Evolutionary conservation across 2,888 invertebrate genomes (phyloP).

Genomic region (Agonopterix arenella): DNA sequence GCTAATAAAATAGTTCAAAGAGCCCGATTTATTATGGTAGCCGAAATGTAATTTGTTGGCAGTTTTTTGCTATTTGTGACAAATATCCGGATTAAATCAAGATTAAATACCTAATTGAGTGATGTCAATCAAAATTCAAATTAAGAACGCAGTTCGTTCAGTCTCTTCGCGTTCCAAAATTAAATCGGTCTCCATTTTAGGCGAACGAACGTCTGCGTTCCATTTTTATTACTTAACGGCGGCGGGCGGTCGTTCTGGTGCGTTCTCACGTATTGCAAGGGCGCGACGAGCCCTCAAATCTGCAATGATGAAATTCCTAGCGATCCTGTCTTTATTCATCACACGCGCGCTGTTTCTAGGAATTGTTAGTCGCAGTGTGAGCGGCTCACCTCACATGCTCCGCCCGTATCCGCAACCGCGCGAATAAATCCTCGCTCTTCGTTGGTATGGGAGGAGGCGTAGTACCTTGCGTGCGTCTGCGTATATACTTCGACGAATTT

Average conservation of each 20-base stretch:
- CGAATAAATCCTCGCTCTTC: constrained; percentile 62
- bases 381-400: constrained; percentile 49
- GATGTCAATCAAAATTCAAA: constrained; percentile 52
- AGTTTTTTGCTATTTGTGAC: constrained; percentile 20
- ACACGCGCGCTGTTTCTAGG: constrained; percentile 67
- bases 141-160: constrained; percentile 25
- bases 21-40: constrained; percentile 52
- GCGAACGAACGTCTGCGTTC: constrained; percentile 31
- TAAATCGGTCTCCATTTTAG: constrained; percentile 31
- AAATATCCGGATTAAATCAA: constrained; percentile 27
- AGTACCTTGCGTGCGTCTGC: constrained; percentile 44
- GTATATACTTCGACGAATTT: constrained; percentile 52
- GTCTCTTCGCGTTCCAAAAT: constrained; percentile 32
- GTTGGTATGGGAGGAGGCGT: constrained; percentile 60
- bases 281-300: constrained; percentile 59
- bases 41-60: constrained; percentile 44
- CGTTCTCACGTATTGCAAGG: constrained; percentile 57
- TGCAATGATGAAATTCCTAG: constrained; percentile 65
- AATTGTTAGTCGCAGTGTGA: constrained; percentile 36
- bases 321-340: constrained; percentile 67
- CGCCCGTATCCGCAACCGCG: constrained; percentile 45
- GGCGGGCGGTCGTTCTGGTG: constrained; percentile 18
- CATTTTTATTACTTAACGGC: constrained; percentile 41
- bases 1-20: constrained; percentile 67
- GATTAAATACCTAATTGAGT: constrained; percentile 30